A percentile compares a stretch with the other conserved stretches of the same genome.
Conservation (phyloP, 2,797 vertebrate genomes). For the Peromyscus aztecus region DNA sequence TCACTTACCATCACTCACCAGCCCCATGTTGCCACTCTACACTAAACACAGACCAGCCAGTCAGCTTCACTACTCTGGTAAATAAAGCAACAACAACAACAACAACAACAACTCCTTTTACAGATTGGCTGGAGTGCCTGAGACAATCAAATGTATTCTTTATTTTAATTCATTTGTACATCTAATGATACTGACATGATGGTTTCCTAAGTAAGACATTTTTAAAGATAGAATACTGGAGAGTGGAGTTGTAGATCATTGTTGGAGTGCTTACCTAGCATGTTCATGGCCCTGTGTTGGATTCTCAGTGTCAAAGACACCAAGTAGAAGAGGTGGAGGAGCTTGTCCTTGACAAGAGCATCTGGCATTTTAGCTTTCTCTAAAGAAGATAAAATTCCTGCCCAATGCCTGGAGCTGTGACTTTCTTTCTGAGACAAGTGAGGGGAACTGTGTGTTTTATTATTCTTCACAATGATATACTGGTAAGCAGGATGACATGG, state of each 20-base stretch:
- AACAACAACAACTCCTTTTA: conserved; percentile 19
- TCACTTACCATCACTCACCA: background rate
- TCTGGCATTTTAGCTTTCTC: conserved; percentile 23
- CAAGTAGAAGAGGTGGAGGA: background rate
- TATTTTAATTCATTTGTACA: conserved; percentile 63
- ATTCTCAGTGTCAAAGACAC: background rate
- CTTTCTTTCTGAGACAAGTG: conserved; percentile 16
- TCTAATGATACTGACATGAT: background rate
- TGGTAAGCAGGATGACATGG: background rate
- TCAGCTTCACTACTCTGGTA: background rate
- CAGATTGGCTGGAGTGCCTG: background rate
- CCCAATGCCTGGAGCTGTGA: background rate
- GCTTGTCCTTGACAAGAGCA: background rate
- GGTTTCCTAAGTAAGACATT: conserved; percentile 21
- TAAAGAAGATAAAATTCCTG: conserved; percentile 39
- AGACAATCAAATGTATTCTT: conserved; percentile 27
- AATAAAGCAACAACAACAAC: background rate
- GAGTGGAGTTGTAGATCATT: background rate
- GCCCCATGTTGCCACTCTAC: background rate
- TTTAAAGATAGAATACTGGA: conserved; percentile 38
- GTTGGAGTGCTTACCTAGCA: background rate
- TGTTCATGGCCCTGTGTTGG: background rate
- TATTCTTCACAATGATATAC: conserved; percentile 61
- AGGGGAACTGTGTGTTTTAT: conserved; percentile 10
- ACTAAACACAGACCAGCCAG: background rate